Percentiles rank a stretch among this genome's conserved stretches.
Conservation (phyloP, 2,888 invertebrate genomes). For the Drosophila hamatofila region DNA sequence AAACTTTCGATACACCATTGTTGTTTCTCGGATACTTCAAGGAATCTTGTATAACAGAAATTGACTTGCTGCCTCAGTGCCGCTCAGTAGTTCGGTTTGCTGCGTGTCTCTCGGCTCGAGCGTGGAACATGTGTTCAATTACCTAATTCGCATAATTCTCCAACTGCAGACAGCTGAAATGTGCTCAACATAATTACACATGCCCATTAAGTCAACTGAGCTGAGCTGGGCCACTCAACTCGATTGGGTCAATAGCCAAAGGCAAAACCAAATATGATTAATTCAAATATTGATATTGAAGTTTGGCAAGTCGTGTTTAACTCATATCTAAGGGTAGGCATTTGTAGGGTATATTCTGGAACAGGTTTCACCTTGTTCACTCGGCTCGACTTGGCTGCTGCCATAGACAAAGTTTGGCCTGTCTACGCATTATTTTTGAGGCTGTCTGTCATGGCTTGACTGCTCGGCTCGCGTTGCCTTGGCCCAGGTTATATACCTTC, state of each 20-base stretch:
- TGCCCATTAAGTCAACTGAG: background rate
- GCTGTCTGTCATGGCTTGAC: slow-evolving; percentile 11
- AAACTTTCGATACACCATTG: slow-evolving; percentile 26
- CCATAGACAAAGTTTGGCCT: slow-evolving; percentile 24
- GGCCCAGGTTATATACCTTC: slow-evolving; percentile 14
- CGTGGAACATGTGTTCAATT: background rate
- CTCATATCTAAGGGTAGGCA: no score
- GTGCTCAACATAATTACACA: background rate
- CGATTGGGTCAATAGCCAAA: background rate
- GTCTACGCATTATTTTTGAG: slow-evolving; percentile 32
- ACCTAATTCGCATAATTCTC: background rate
- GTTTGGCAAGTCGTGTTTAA: no score
- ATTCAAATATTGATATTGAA: background rate
- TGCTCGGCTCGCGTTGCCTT: slow-evolving; percentile 1
- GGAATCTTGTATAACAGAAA: slow-evolving; percentile 11
- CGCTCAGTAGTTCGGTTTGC: no score
- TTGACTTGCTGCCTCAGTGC: slow-evolving; percentile 3
- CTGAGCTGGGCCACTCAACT: background rate
- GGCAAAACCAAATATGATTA: background rate
- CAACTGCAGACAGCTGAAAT: background rate
- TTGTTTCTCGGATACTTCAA: slow-evolving; percentile 5
- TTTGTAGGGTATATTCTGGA: slow-evolving; percentile 16
- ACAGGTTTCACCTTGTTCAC: background rate
- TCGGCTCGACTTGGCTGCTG: background rate
- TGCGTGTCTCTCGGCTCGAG: background rate